phyloP scores from a whole-genome alignment of 2,888 invertebrate species.

The Pollenia angustigena region DNA sequence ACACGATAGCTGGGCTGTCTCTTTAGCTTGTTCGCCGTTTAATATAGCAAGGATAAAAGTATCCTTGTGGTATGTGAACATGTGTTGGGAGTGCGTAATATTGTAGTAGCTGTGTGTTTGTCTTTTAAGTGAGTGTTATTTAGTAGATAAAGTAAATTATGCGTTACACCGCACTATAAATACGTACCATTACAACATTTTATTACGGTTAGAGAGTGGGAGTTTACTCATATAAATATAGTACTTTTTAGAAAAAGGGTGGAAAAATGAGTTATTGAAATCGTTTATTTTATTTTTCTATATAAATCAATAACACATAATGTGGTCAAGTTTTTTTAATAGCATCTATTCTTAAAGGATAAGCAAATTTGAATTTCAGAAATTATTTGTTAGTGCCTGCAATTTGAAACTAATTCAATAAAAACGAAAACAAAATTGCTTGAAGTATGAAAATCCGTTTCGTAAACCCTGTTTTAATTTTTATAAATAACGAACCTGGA shows the following conservation, averaged over 20 bases:
- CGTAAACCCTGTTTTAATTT: too few relatives aligned
- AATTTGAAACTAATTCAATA: too few relatives aligned
- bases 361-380: too few relatives aligned
- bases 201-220: not conserved
- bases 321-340: slow-evolving; percentile 12
- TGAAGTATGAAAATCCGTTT: too few relatives aligned
- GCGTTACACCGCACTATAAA: slow-evolving; percentile 39
- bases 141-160: slow-evolving; percentile 60
- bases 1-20: not conserved
- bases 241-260: slow-evolving; percentile 7
- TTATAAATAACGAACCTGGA: too few relatives aligned
- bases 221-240: not conserved
- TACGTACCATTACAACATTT: slow-evolving; percentile 18
- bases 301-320: slow-evolving; percentile 52
- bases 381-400: too few relatives aligned
- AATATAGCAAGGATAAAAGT: not conserved
- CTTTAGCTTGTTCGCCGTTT: not conserved
- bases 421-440: too few relatives aligned
- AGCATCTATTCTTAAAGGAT: too few relatives aligned
- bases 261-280: slow-evolving; percentile 43
- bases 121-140: slow-evolving; percentile 48
- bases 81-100: not conserved
- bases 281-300: slow-evolving; percentile 28
- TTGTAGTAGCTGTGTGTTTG: not conserved
- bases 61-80: not conserved